phyloP scores from a whole-genome alignment of 2,888 invertebrate genomes.

The Tortricodes alternella region DNA sequence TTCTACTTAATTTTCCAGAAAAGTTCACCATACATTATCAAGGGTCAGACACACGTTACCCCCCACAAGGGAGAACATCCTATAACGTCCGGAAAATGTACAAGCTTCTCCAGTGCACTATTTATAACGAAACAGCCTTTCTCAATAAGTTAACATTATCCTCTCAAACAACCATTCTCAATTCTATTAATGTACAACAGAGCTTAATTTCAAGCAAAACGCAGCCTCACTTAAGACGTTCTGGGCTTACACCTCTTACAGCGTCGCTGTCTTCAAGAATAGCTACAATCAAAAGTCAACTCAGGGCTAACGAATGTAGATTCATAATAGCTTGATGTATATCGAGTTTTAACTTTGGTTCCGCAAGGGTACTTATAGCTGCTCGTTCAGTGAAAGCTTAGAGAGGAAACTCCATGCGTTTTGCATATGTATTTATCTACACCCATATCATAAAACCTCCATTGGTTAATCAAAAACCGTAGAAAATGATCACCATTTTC shows the following conservation, averaged over 20 bases:
- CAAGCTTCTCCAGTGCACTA: constrained; percentile 48
- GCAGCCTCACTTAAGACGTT: constrained; percentile 41
- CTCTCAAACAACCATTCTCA: constrained; percentile 39
- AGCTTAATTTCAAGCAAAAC: constrained; percentile 39
- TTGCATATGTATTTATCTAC: constrained; percentile 49
- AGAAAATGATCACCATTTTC: too few relatives aligned
- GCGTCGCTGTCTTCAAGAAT: constrained; percentile 29
- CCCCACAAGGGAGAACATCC: constrained; percentile 23
- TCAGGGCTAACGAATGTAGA: constrained; percentile 43
- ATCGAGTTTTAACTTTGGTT: constrained; percentile 48
- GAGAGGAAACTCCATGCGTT: constrained; percentile 36
- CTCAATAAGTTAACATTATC: constrained; percentile 53
- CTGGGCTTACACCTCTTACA: too few relatives aligned
- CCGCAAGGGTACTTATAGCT: constrained; percentile 48
- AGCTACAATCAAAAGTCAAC: constrained; percentile 50
- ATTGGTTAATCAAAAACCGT: too few relatives aligned
- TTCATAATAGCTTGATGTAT: constrained; percentile 50
- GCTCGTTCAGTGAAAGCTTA: constrained; percentile 39
- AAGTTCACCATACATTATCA: constrained; percentile 39
- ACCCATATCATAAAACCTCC: too few relatives aligned
- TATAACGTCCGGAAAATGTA: constrained; percentile 50
- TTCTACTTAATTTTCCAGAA: constrained; percentile 51
- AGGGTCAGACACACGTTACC: constrained; percentile 41
- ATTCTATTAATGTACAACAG: constrained; percentile 41
- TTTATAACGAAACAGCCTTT: constrained; percentile 49